Conservation (phyloP, 2,797 vertebrate species). For the Pipistrellus kuhlii region DNA sequence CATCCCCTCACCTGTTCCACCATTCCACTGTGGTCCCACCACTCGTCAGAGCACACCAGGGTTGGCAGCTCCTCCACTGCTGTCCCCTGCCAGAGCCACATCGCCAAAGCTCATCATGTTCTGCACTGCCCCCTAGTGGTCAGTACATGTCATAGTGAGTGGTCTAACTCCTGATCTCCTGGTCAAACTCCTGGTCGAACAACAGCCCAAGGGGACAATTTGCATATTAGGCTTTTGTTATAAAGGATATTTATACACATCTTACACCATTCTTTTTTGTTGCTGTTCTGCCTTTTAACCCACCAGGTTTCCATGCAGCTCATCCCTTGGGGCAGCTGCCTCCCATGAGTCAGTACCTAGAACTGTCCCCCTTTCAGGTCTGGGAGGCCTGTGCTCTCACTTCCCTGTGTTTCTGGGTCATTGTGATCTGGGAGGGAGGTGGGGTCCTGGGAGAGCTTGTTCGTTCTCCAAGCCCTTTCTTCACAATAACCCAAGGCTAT, state of each 20-base stretch:
- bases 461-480: not conserved
- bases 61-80: no score
- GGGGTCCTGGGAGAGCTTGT: not conserved
- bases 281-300: not conserved
- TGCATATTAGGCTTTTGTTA: no score
- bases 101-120: rapidly evolving
- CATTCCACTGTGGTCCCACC: no score
- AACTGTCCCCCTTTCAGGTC: not conserved
- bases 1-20: no score
- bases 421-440: not conserved
- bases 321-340: not conserved
- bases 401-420: not conserved
- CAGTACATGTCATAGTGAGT: rapidly evolving
- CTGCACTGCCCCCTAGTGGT: no score
- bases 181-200: no score
- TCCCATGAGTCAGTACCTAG: not conserved
- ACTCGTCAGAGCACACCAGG: rapidly evolving
- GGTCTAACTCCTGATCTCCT: no score
- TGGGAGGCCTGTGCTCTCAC: not conserved
- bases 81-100: rapidly evolving
- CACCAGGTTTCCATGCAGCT: not conserved
- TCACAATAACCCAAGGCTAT: not conserved
- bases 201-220: no score
- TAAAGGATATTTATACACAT: not conserved
- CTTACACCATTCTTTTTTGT: not conserved